A percentile compares a stretch with the other conserved stretches of the same genome.
phyloP scores from a whole-genome alignment of 2,113 vertebrate genomes.

The Mionectes macconnelli region DNA sequence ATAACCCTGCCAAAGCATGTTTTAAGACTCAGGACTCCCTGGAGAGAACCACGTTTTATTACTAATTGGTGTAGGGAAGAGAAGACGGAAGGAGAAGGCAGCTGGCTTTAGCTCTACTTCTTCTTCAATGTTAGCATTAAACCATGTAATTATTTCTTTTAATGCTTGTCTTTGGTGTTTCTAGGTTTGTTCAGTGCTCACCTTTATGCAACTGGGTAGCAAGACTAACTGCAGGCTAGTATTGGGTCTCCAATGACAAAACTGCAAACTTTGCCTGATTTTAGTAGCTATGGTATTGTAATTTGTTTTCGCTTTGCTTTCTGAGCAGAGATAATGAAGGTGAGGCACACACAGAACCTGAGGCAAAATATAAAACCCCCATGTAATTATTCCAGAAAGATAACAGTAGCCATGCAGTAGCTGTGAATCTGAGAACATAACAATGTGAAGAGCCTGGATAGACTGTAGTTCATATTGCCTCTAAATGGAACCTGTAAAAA shows the following conservation, averaged over 20 bases:
- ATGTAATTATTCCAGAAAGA: neutral
- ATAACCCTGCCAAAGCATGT: constrained; percentile 27
- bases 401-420: neutral
- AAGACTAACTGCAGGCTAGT: neutral
- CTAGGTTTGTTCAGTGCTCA: neutral
- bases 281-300: neutral
- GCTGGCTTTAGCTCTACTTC: neutral
- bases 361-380: neutral
- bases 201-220: neutral
- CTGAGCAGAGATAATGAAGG: neutral
- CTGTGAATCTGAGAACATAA: neutral
- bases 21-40: constrained; percentile 20
- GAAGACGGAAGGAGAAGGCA: neutral
- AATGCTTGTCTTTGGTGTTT: neutral
- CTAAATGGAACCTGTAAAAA: neutral
- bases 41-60: neutral
- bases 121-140: neutral
- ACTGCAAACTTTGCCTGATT: neutral
- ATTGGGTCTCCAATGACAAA: neutral
- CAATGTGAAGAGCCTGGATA: neutral
- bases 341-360: neutral
- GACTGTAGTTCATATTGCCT: neutral
- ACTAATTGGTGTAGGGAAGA: constrained; percentile 29
- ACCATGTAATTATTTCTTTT: neutral
- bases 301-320: neutral